Evolutionary conservation across 1,140 invertebrate genomes (phyloP), one percentile per base, ranked within the genome.

Genomic region (Aradophagus sp.): DNA sequence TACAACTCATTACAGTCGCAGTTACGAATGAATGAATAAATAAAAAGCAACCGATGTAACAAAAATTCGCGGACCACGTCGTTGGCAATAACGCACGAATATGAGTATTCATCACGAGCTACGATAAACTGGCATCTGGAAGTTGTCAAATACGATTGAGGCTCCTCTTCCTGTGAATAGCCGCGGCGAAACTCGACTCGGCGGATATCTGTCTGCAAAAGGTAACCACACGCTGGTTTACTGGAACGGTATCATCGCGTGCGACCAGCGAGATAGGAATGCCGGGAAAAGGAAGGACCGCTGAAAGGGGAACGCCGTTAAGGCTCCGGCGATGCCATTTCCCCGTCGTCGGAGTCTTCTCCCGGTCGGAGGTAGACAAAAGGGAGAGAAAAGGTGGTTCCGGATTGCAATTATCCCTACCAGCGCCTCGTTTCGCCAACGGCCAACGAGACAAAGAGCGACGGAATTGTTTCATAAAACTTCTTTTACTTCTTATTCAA

Each of bases 181-280:
- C 44, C 19, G 62, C 29, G 26, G 31, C 31, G 44, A 36, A 47
- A 23, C 26, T 44, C 14, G 12, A 63, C 39, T 63, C 27, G 59
- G 19, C 11, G 27, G 48, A 63, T 53, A 48, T 52, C 52, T 47
- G 39, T n/a, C n/a, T 29, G 36, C 44, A 31, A 42, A 53, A 67
- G 53, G 45, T 67, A 67, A 66, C 44, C 44, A 56, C 63, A 58
- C 45, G 45, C 45, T 67, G 63, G 17, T 56, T 55, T 56, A 4
- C 35, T 45, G 53, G 45, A 67, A 67, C 63, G 63, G 63, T 67
- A 67, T 58, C 63, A 52, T 67, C 39, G 53, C 63, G 39, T 67
- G 53, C 53, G 39, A 50, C 44, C 45, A 10, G 45, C 53, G 39
- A 52, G 39, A 52, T 67, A 45, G 53, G 50, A 65, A 65, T 65